Percentiles rank a stretch among this genome's conserved stretches.
These are phyloP conservation scores for Choristoneura fumiferana DNA, from an alignment of 1,140 invertebrate genomes.

Conservation along the genomic window DNA sequence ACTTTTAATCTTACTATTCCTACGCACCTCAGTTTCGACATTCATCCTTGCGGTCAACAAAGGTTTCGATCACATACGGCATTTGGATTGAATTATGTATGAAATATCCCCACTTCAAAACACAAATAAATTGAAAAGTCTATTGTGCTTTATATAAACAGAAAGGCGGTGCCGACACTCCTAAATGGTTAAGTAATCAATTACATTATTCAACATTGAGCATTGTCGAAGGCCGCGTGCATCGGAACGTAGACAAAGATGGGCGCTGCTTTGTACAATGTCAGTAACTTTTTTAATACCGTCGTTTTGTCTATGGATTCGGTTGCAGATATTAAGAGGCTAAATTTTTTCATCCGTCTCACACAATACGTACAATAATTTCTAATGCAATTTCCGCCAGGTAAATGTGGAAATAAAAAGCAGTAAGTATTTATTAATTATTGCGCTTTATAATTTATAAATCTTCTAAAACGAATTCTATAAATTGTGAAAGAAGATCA, in stretches of 20 bases:
- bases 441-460: too few relatives aligned
- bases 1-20: not conserved
- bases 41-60: conserved; percentile 14
- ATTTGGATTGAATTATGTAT: conserved; percentile 4
- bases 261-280: conserved; percentile 15
- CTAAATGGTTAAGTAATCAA: conserved; percentile 15
- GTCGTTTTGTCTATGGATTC: conserved; percentile 2
- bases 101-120: not conserved
- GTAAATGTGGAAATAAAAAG: not conserved
- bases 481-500: too few relatives aligned
- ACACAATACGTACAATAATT: not conserved
- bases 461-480: too few relatives aligned
- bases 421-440: too few relatives aligned
- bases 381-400: not conserved
- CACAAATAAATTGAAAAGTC: conserved; percentile 1
- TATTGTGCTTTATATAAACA: conserved; percentile 10
- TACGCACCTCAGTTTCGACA: not conserved
- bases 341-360: not conserved
- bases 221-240: conserved; percentile 11
- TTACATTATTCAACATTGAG: conserved; percentile 19
- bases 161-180: conserved; percentile 6
- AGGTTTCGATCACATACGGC: not conserved
- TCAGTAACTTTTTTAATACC: conserved; percentile 11
- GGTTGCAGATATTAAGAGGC: not conserved
- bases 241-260: conserved; percentile 16